Conservation (phyloP, 2,797 vertebrate species). For the Anas georgica region DNA sequence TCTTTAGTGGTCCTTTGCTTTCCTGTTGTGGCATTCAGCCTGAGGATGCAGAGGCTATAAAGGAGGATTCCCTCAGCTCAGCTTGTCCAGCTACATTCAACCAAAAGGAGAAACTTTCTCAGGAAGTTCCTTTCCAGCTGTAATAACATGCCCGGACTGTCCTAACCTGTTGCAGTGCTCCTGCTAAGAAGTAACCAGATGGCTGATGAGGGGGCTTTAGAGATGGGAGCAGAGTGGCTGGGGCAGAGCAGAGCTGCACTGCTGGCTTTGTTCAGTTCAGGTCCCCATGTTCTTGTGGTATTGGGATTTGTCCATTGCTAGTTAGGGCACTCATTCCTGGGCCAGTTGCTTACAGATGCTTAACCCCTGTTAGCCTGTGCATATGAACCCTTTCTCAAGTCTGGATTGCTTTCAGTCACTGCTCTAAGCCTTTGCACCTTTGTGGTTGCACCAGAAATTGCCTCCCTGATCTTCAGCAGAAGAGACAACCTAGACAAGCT, state of each 20-base stretch:
- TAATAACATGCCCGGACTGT: background rate
- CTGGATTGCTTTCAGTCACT: background rate
- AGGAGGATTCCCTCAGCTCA: conserved; percentile 27
- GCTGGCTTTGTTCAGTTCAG: background rate
- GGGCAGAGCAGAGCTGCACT: background rate
- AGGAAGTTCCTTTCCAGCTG: conserved; percentile 41
- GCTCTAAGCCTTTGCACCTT: background rate
- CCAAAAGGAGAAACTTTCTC: background rate
- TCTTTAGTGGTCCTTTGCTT: conserved; percentile 18
- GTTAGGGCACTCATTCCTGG: background rate
- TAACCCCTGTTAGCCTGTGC: background rate
- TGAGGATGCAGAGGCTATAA: background rate
- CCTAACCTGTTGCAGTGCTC: background rate
- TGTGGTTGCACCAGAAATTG: background rate
- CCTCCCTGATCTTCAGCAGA: background rate
- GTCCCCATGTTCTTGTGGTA: background rate
- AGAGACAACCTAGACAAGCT: background rate
- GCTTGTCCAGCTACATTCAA: background rate
- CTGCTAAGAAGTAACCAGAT: background rate
- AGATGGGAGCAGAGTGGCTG: background rate
- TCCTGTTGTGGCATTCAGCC: conserved; percentile 25
- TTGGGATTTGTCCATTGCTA: background rate
- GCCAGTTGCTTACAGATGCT: background rate
- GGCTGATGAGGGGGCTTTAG: background rate
- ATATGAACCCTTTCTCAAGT: background rate